Evolutionary conservation across 1,140 invertebrate genomes (phyloP).

Genomic region (Phortica variegata): DNA sequence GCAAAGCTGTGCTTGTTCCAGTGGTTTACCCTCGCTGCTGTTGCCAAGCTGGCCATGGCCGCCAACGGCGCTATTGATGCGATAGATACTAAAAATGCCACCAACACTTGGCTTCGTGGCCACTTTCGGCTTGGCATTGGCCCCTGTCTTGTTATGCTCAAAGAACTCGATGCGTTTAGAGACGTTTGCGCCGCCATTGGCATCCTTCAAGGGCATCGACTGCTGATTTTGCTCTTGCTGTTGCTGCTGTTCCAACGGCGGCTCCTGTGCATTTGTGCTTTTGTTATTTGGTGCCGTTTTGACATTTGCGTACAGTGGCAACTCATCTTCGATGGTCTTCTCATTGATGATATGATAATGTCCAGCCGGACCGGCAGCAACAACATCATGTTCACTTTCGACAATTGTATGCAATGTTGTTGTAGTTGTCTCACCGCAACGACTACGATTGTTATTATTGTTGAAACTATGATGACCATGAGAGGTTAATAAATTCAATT

Average conservation of each 20-base stretch:
- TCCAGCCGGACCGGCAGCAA: constrained; percentile 39
- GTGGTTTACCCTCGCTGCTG: constrained; percentile 10
- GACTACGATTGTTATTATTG: constrained; percentile 25
- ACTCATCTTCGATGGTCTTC: constrained; percentile 14
- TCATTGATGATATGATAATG: constrained; percentile 52
- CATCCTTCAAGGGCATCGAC: constrained; percentile 16
- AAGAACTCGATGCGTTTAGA: constrained; percentile 55
- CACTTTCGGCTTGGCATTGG: constrained; percentile 31
- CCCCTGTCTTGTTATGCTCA: constrained; percentile 28
- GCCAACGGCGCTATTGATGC: constrained; percentile 20
- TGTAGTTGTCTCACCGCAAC: constrained; percentile 8
- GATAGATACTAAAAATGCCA: constrained; percentile 43
- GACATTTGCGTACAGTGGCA: constrained; percentile 6
- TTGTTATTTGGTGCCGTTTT: constrained; percentile 2
- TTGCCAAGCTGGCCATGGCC: neutral
- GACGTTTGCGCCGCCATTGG: constrained; percentile 8
- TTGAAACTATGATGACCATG: constrained; percentile 43
- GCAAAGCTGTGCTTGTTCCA: constrained; percentile 9
- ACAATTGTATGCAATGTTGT: constrained; percentile 38
- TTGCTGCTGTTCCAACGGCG: neutral
- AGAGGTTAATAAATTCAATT: constrained; percentile 38
- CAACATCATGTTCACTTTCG: constrained; percentile 49
- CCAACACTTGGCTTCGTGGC: neutral
- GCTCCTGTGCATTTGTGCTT: constrained; percentile 1
- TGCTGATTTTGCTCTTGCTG: constrained; percentile 11